Base-by-base conservation (phyloP, 2,888 invertebrate genomes). In the Eilema depressum region DNA sequence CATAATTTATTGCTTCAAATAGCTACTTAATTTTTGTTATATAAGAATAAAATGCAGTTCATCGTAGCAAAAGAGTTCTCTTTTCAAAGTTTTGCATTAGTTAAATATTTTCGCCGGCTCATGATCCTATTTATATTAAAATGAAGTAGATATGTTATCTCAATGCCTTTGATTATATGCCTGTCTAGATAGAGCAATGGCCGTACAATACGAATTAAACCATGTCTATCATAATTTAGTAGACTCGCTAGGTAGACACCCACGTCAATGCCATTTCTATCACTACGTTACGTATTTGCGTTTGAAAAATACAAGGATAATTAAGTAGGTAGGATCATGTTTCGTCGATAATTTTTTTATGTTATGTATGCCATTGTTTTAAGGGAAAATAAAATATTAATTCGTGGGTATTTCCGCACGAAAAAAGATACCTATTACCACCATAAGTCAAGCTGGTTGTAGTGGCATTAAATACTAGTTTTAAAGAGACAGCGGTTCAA, bases 1-100 rank as follows among this genome's bases (percentile, higher is more conserved):
- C 61, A 61, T 61, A 61, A 61, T 61, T 61, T 61, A 61, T 20
- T 37, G 5, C 33, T 25, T 63, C 10, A 30, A 61, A 30, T 3
- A 12, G 12, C 33, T 37, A 37, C 33, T 37, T 37, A n/a, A 61
- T n/a, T 61, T 33, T 28, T 20, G 20, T 20, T 53, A 53, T 10
- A 53, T 53, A n/a, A n/a, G 8, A 53, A 53, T 20, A 53, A n/a
- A 53, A 53, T 10, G 20, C n/a, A 53, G 53, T n/a, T 53, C 7
- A 53, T 2, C 8, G 53, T 25, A 28, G 26, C 12, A 59, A 59
- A 23, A 59, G 47, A 14, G 47, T 20, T 47, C 53, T n/a, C n/a
- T n/a, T n/a, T 53, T 53, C 53, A 53, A n/a, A 53, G 10, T 53
- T 53, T n/a, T 53, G 53, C n/a, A n/a, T 53, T 53, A 53, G n/a